These are phyloP conservation scores for Physeter macrocephalus DNA, from an alignment of 2,113 vertebrate genomes.

Conservation along the genomic window DNA sequence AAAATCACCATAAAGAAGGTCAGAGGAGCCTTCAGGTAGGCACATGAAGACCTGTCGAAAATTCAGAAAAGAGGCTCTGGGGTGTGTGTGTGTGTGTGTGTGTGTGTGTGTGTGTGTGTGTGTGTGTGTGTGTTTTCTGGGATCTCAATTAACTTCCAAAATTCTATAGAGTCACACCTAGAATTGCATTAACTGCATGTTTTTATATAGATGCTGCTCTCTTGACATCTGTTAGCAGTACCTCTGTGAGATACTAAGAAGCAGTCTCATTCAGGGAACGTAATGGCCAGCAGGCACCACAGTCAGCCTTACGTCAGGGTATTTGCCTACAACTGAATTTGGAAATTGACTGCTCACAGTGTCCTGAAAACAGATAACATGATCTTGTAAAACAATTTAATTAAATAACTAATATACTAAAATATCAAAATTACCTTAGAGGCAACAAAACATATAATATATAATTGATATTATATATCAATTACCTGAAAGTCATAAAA, in stretches of 20 bases:
- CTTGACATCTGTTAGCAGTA: neutral
- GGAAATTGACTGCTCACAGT: neutral
- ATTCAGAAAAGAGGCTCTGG: neutral
- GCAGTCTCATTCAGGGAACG: neutral
- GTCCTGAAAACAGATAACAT: neutral
- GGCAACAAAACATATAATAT: neutral
- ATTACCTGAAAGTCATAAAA: constrained; percentile 22
- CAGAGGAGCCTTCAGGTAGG: neutral
- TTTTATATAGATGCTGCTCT: neutral
- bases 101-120: neutral
- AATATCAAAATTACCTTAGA: neutral
- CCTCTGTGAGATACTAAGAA: neutral
- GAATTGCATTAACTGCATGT: neutral
- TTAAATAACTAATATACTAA: constrained; percentile 18
- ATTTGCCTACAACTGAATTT: constrained; percentile 30
- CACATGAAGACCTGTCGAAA: neutral
- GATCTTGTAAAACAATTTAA: neutral
- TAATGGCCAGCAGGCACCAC: neutral
- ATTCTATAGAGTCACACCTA: neutral
- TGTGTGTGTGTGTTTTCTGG: neutral
- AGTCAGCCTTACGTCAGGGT: neutral
- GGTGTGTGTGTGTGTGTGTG: neutral
- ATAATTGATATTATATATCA: neutral
- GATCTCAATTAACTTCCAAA: neutral
- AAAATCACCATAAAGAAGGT: neutral